phyloP scores from a whole-genome alignment of 1,140 invertebrate genomes.

The Tetraneura akinire region DNA sequence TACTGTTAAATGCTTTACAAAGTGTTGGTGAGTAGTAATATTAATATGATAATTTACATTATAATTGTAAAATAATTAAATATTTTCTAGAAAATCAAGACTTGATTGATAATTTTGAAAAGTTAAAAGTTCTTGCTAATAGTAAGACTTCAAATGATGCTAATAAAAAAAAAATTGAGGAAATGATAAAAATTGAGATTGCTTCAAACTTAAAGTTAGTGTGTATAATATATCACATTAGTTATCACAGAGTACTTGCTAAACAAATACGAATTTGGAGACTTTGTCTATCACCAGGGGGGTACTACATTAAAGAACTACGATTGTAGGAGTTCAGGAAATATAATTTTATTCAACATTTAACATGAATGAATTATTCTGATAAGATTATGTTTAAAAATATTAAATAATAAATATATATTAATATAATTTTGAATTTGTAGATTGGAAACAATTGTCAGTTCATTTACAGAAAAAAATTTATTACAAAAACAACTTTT shows the following conservation, averaged over 20 bases:
- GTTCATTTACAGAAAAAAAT: conserved; percentile 29
- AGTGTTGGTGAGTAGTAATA: conserved; percentile 30
- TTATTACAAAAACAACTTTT: conserved; percentile 10
- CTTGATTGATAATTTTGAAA: background rate
- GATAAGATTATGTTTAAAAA: too few species aligned
- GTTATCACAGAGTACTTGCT: too few species aligned
- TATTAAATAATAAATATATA: too few species aligned
- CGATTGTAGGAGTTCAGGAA: too few species aligned
- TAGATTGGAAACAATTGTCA: conserved; percentile 42
- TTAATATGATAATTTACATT: background rate
- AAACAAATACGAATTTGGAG: too few species aligned
- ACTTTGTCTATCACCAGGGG: too few species aligned
- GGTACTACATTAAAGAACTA: too few species aligned
- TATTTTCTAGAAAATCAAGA: conserved; percentile 35
- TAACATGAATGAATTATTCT: too few species aligned
- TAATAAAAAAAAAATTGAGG: conserved; percentile 12
- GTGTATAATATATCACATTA: too few species aligned
- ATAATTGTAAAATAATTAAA: background rate
- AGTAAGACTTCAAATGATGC: background rate
- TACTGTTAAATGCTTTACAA: conserved; percentile 37
- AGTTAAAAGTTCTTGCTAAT: background rate
- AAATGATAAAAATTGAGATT: background rate
- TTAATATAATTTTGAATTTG: background rate
- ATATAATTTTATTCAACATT: too few species aligned
- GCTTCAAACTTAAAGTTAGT: conserved; percentile 19